Evolutionary conservation across 2,113 vertebrate genomes (phyloP), one percentile per base, ranked within the genome.

Genomic region (Sinocyclocheilus anophthalmus): DNA sequence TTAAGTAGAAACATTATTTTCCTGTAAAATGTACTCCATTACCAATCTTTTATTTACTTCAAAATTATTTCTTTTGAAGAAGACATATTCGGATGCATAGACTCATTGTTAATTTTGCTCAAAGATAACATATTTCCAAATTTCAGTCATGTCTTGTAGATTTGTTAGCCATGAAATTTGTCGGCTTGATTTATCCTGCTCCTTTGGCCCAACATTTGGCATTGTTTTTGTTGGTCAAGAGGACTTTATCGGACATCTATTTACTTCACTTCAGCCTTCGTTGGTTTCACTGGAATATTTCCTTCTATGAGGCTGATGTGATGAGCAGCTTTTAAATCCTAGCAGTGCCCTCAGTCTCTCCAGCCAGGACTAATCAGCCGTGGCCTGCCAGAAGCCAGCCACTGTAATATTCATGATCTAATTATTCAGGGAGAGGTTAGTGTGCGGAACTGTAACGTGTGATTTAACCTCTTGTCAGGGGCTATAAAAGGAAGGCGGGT

Each of bases 401-500:
- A 90, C 92, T 92, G 92, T 94, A 92, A 94, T 95, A 94, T 94
- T 95, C 94, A 91, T 94, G 94, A 95, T 95, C 92, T 95, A 93
- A 95, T 95, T 95, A 95, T 94, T 91, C 86, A 91, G 88, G 91
- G 91, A 93, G 93, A 91, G 93, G 93, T 94, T 92, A 92, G 91
- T 93, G 85, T 81, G 70, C 80, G 24, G 65, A 90, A 39, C 92
- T 90, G 91, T 93, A 93, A 94, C 92, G 93, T 94, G 92, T 94
- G 93, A 94, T 95, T 94, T 94, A 95, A 94, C 93, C 93, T 94
- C 93, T 94, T 94, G 93, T 94, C 92, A 88, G 90, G 89, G 92
- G 93, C 94, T 95, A 94, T 95, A 93, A 94, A 94, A 92, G 93
- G 94, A 94, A 95, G 94, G 93, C 91, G 91, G 93, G 94, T 94